Evolutionary conservation across 64 coral and sea anemone genomes (phyloP).

Genomic region (Dendronephthya gigantea): DNA sequence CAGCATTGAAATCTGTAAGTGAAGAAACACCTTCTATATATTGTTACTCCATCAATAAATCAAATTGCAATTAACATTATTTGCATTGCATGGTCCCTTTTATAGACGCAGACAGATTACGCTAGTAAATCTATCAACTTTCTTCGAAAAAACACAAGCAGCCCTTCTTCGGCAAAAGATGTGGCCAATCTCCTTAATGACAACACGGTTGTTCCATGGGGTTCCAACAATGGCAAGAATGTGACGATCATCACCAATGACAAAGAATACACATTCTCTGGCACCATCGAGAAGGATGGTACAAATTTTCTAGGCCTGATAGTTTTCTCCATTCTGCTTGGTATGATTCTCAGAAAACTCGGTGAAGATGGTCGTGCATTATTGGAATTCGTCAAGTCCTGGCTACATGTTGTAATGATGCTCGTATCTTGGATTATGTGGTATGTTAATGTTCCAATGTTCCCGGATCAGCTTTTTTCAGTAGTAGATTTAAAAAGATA

Average conservation of each 20-base stretch:
- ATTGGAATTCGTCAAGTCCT: not conserved
- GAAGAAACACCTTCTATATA: too few relatives aligned
- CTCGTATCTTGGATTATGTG: not conserved
- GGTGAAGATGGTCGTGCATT: not conserved
- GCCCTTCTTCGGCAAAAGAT: not conserved
- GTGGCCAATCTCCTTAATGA: not conserved
- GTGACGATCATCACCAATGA: not conserved
- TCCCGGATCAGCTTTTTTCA: too few relatives aligned
- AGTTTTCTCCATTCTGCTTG: not conserved
- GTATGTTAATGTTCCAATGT: not conserved
- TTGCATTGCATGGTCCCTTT: not conserved
- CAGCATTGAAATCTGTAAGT: slow-evolving; percentile 35
- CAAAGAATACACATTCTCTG: not conserved
- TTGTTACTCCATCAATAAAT: too few relatives aligned
- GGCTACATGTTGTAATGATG: not conserved
- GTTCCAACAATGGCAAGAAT: not conserved
- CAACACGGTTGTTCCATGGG: not conserved
- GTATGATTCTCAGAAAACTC: not conserved
- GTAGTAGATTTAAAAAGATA: too few relatives aligned
- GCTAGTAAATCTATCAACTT: not conserved
- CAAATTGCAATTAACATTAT: not conserved
- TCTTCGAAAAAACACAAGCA: not conserved
- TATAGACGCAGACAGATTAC: not conserved
- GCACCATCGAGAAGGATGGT: not conserved
- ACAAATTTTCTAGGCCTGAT: not conserved